Evolutionary conservation across 2,888 invertebrate species (phyloP).

Genomic region (Watsonalla cultraria): DNA sequence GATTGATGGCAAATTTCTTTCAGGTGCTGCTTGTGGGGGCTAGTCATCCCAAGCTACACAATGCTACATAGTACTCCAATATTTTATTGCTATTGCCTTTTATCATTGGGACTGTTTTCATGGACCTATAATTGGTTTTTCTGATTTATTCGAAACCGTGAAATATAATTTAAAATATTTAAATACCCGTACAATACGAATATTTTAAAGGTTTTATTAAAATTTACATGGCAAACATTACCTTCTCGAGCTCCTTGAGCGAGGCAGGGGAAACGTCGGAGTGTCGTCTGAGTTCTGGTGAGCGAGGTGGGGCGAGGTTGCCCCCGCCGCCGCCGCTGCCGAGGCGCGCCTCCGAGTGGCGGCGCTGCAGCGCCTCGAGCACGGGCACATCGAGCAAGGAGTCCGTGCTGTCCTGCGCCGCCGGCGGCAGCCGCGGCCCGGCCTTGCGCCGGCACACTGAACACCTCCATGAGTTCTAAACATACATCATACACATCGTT

Average conservation of each 20-base stretch:
- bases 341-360: conserved; percentile 86
- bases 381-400: conserved; percentile 89
- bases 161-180: too few relatives aligned
- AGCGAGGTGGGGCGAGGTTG: conserved; percentile 89
- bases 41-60: too few relatives aligned
- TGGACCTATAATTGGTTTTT: too few relatives aligned
- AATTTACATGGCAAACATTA: conserved; percentile 54
- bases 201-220: too few relatives aligned
- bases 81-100: too few relatives aligned
- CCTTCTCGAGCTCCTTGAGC: conserved; percentile 92
- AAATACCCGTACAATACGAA: too few relatives aligned
- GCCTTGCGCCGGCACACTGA: conserved; percentile 92
- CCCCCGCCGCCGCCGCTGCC: conserved; percentile 72
- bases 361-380: conserved; percentile 86
- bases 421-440: conserved; percentile 85
- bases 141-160: too few relatives aligned
- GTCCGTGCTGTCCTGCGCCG: conserved; percentile 90
- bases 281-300: conserved; percentile 89
- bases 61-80: too few relatives aligned
- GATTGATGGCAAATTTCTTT: conserved; percentile 13
- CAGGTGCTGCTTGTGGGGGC: too few relatives aligned
- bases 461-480: conserved; percentile 89
- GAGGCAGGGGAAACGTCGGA: conserved; percentile 93
- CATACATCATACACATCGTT: background rate
- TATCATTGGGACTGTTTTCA: too few relatives aligned